These are phyloP conservation scores for Acanthiza pusilla DNA, from an alignment of 2,797 vertebrate genomes.

Conservation along the genomic window DNA sequence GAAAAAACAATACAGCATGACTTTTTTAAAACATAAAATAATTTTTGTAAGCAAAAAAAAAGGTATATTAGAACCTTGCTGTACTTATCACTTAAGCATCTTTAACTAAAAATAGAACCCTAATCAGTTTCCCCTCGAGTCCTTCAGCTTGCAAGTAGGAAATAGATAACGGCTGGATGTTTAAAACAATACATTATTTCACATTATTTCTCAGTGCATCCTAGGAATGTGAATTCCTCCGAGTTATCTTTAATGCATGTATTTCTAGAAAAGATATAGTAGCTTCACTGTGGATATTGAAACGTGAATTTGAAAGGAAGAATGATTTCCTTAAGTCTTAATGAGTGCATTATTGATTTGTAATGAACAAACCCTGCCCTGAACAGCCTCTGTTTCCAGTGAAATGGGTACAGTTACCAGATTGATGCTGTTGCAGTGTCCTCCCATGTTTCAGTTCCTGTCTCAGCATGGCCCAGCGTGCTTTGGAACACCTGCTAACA, in stretches of 20 bases:
- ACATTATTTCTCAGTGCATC: background rate
- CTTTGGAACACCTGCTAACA: background rate
- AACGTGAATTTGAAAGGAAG: background rate
- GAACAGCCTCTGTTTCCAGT: background rate
- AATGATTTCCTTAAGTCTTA: background rate
- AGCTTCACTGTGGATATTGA: background rate
- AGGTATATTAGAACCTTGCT: background rate
- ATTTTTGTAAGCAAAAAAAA: background rate
- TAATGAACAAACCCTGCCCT: background rate
- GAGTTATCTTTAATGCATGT: slow-evolving; percentile 33
- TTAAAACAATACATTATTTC: background rate
- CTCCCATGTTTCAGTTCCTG: background rate
- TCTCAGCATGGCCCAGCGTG: background rate
- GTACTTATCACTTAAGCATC: background rate
- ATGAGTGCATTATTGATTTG: background rate
- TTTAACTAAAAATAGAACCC: slow-evolving; percentile 27
- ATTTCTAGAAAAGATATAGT: slow-evolving; percentile 4
- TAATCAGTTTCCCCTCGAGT: slow-evolving; percentile 6
- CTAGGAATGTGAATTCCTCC: background rate
- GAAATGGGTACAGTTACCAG: background rate
- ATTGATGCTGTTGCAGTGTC: background rate
- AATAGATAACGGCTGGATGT: background rate
- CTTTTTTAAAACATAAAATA: background rate
- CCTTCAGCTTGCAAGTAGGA: background rate
- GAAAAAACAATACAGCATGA: background rate